Base-by-base conservation (phyloP, 2,113 vertebrate species). In the Tyto alba region DNA sequence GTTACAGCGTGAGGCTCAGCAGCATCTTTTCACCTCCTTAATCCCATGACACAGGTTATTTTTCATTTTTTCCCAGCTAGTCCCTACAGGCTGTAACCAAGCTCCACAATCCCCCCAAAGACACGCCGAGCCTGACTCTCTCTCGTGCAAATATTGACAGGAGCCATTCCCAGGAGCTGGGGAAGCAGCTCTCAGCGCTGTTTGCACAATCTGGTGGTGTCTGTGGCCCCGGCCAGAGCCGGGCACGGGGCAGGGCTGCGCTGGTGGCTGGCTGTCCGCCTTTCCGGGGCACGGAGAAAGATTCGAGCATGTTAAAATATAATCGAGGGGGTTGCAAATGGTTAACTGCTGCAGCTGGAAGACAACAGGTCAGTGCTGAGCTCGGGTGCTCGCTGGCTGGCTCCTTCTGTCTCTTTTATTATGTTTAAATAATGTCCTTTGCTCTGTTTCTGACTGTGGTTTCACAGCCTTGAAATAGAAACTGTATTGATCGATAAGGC, bases 241-340 rank as follows among this genome's bases (percentile, higher is more conserved):
- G 2, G 50, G 48, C 83, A 32, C 0, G 0, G n/a, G 34, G 47
- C 67, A 29, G 47, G 40, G 59, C 72, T 34, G 56, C 4, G 7
- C 72, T 11, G 4, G 41, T 29, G 5, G 27, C 64, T 29, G 38
- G 6, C 5, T 30, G 1, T 16, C 60, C 62, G 72, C 80, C 76
- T 3, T 30, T 55, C 29, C 53, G 6, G 1, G 3, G 1, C 3
- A 0, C 0, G 9, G 67, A 18, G 48, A 38, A 10, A 36, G 41
- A 27, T 0, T 21, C 57, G 74, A 63, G 5, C 41, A 1, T 1
- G 1, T 11, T 4, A 3, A 47, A 57, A 14, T 8, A 1, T 7
- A 10, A 1, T 1, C 5, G 78, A 50, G 55, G 69, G 73, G 84
- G 16, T 1, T 45, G 79, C 38, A 66, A 57, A 77, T 1, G 40